These are phyloP conservation scores for Drosophila testacea DNA, from an alignment of 2,888 invertebrate genomes.

Conservation along the genomic window DNA sequence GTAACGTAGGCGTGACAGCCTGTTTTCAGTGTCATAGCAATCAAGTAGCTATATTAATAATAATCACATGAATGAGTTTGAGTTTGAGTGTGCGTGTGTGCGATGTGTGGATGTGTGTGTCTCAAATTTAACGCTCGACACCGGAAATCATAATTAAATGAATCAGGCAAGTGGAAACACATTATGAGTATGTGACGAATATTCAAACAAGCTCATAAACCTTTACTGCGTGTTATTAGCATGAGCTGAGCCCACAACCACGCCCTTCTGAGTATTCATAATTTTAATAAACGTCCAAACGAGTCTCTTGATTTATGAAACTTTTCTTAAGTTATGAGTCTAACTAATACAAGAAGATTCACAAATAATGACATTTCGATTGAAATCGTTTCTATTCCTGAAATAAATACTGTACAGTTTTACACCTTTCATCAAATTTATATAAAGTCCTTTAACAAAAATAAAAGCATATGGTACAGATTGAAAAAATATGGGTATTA, in stretches of 20 bases:
- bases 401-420: no score
- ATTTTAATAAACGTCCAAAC: no score
- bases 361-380: no score
- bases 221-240: background rate
- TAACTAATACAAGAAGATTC: no score
- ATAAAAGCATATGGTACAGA: no score
- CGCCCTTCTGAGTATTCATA: no score
- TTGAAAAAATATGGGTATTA: no score
- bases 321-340: no score
- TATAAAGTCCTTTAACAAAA: no score
- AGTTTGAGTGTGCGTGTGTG: background rate
- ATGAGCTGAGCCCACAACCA: background rate
- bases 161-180: slow-evolving; percentile 67
- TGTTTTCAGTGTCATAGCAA: slow-evolving; percentile 50
- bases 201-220: slow-evolving; percentile 2
- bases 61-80: slow-evolving; percentile 6
- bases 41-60: slow-evolving; percentile 60
- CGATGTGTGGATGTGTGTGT: slow-evolving; percentile 10
- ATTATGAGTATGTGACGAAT: slow-evolving; percentile 37
- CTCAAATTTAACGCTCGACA: slow-evolving; percentile 27
- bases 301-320: no score
- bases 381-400: no score
- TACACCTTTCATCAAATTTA: no score
- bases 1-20: slow-evolving; percentile 31
- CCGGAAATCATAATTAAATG: slow-evolving; percentile 76